Evolutionary conservation across 2,888 invertebrate genomes (phyloP).

Genomic region (Agapostemon virescens): DNA sequence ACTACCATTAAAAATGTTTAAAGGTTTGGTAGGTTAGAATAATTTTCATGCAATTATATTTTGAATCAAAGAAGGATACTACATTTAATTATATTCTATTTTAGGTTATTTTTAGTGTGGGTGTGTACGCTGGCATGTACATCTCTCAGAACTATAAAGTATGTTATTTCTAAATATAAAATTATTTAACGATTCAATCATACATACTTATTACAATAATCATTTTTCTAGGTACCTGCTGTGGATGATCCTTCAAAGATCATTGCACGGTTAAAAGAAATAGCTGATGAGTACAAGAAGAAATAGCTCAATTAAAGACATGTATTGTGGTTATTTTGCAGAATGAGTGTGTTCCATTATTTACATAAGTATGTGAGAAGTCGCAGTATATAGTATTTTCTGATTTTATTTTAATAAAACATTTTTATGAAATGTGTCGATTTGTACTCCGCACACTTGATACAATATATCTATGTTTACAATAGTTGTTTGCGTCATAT

Average conservation of each 20-base stretch:
- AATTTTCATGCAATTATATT: neutral
- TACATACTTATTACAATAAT: neutral
- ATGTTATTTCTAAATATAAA: slow-evolving; percentile 54
- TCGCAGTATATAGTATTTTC: slow-evolving; percentile 34
- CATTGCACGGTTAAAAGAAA: slow-evolving; percentile 86
- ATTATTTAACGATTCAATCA: neutral
- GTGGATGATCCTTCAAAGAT: slow-evolving; percentile 91
- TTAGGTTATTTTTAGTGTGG: slow-evolving; percentile 86
- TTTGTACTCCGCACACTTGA: slow-evolving; percentile 26
- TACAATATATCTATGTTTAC: slow-evolving; percentile 26
- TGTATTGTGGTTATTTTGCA: slow-evolving; percentile 17
- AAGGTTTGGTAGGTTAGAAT: slow-evolving; percentile 71
- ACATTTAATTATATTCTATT: slow-evolving; percentile 76
- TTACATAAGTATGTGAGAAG: slow-evolving; percentile 39
- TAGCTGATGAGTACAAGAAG: slow-evolving; percentile 86
- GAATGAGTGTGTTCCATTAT: slow-evolving; percentile 6
- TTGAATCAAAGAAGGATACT: neutral
- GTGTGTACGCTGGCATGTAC: slow-evolving; percentile 88
- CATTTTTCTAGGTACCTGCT: slow-evolving; percentile 86
- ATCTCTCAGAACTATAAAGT: slow-evolving; percentile 89
- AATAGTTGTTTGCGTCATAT: slow-evolving; percentile 67
- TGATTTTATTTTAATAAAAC: slow-evolving; percentile 54
- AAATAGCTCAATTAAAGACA: slow-evolving; percentile 68
- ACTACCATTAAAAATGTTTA: slow-evolving; percentile 69
- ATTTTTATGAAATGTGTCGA: slow-evolving; percentile 31